Base-by-base conservation (phyloP, 2,113 vertebrate genomes). In the Pithys albifrons region DNA sequence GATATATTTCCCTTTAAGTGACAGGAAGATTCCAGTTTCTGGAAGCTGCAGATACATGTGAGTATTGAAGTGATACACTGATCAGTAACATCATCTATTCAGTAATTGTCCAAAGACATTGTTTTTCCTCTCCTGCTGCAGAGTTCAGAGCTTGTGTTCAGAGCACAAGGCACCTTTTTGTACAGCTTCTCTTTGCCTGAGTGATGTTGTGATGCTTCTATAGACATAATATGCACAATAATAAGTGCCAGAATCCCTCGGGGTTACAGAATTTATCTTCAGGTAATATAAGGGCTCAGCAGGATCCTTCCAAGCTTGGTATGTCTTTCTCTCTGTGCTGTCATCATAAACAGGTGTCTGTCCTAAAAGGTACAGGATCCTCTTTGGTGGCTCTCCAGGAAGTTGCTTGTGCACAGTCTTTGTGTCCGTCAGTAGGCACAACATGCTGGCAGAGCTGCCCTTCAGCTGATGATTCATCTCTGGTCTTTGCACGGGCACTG, bases 381-480 rank as follows among this genome's bases (percentile, higher is more conserved):
- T 91, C 24, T 39, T 19, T 0, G 3, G 80, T 0, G 15, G 45
- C 35, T 93, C 6, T 22, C 67, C 49, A 0, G 84, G 64, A 59
- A 46, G 54, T 14, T 89, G 88, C 46, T 8, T 86, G 69, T 95
- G 85, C 19, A 93, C 2, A 2, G 0, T 0, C 0, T 0, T 0
- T 12, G 4, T 2, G 0, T 1, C 0, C 1, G 0, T 0, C 7
- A 76, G 12, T 7, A 0, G 9, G 54, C 96, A 95, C 0, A 0
- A 2, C 37, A 94, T 54, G 7, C 2, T 52, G n/a, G 27, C 31
- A 31, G 77, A 49, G 1, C 1, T 49, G 41, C 41, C 64, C 17
- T 4, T 37, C 59, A 49, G 11, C 51, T 7, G 2, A 2, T 1
- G 4, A 43, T 4, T 29, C 37, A 45, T 3, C 19, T 1, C 2